A percentile compares a stretch with the other conserved stretches of the same genome.
These are phyloP conservation scores for Actinopyga echinites DNA, from an alignment of 53 echinoderm and acorn worm species.

Conservation along the genomic window DNA sequence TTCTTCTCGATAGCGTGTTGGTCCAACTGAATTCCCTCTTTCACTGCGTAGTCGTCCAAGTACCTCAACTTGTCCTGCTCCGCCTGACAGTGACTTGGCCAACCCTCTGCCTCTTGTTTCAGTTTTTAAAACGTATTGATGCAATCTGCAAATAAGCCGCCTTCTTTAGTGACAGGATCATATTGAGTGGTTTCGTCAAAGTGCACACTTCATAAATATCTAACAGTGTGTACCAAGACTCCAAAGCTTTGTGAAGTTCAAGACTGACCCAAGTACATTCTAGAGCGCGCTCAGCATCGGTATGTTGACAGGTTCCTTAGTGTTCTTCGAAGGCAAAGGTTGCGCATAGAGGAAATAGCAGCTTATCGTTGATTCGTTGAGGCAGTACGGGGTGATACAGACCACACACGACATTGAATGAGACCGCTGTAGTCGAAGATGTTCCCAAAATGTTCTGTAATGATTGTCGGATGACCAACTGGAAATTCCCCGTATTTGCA, in stretches of 20 bases:
- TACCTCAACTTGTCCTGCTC: not conserved
- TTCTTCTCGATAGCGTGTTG: not conserved
- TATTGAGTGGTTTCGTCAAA: not conserved
- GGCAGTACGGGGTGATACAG: conserved; percentile 59
- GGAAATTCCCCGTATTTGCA: not conserved
- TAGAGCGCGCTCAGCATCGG: conserved; percentile 32
- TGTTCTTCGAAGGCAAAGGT: not conserved
- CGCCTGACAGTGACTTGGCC: not conserved
- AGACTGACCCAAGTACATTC: conserved; percentile 50
- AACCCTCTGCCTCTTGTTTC: not conserved
- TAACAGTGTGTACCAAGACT: conserved; percentile 17
- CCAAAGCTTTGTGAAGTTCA: conserved; percentile 41
- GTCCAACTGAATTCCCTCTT: not conserved
- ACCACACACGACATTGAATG: conserved; percentile 41
- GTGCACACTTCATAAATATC: not conserved
- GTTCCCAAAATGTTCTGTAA: conserved; percentile 36
- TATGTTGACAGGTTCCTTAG: conserved; percentile 34
- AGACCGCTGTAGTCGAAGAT: conserved; percentile 48
- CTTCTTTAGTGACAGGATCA: not conserved
- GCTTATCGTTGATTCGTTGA: not conserved
- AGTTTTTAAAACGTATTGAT: not conserved
- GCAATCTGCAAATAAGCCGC: not conserved
- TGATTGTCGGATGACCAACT: conserved; percentile 21
- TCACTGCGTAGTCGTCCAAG: not conserved
- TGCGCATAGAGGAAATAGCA: not conserved